Evolutionary conservation across 2,888 invertebrate genomes (phyloP), one percentile per base, ranked within the genome.

Genomic region (Lordiphosa andalusiaca): DNA sequence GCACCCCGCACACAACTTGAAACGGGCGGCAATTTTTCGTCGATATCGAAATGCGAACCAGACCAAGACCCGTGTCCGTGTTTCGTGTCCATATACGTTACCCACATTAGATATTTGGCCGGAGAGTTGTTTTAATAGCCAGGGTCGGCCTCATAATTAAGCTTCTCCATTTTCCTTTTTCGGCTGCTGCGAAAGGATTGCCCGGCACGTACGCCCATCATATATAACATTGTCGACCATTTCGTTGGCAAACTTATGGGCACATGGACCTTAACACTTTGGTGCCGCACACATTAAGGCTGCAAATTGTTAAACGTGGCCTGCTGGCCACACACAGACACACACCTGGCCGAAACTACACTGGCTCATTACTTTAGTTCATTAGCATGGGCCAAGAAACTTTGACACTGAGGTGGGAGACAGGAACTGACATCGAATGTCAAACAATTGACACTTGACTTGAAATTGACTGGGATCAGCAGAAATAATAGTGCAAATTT

Each of bases 271-370:
- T 83, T 83, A 83, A 76, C 77, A 83, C 77, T 83, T 67, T 77
- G 73, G 72, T 67, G 75, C 84, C 71, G 42, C 42, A 4, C 84
- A 76, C 84, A 83, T 77, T 77, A 80, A 76, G 81, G 64, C 71
- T 63, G 77, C 73, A 77, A 83, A 80, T 80, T 77, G 84, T 77
- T 77, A 68, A 77, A 83, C 76, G 84, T 80, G 80, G 65, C 70
- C 70, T 16, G 19, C 16, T 16, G 1, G 39, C 39, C 39, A 39
- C 6, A 23, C 16, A 7, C 13, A 37, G 41, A 30, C 53, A 59
- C 64, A 30, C 53, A 59, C 64, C 63, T 63, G 41, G 37, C 13
- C 5, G 38, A 37, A 37, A 23, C 33, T 47, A 37, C 47, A 53
- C 42, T 57, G 70, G 52, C 48, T 66, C 69, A 75, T 74, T 78